Conservation (phyloP, 2,113 vertebrate species). For the Catharus fuscescens region DNA sequence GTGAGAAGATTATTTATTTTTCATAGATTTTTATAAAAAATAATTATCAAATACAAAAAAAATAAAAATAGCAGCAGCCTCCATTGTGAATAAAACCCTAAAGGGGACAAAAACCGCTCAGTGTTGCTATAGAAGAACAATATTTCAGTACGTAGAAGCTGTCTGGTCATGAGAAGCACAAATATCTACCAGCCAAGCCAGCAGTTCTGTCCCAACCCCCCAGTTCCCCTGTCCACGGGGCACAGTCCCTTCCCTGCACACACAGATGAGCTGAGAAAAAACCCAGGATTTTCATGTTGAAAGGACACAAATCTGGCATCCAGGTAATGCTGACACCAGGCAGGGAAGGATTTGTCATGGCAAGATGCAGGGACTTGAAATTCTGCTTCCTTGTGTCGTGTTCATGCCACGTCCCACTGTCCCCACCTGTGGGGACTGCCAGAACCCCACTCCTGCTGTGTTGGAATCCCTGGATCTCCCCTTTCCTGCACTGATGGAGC, state of each 20-base stretch:
- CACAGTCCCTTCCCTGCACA: not conserved
- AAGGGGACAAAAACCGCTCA: slow-evolving; percentile 56
- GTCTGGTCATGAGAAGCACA: slow-evolving; percentile 26
- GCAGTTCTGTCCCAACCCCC: fast-evolving
- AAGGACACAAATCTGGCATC: not conserved
- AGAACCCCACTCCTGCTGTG: not conserved
- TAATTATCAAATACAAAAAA: slow-evolving; percentile 78
- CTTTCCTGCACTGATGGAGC: not conserved
- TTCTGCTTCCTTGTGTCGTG: slow-evolving; percentile 41
- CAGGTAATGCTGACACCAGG: not conserved
- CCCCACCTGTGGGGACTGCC: not conserved
- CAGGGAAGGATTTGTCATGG: not conserved
- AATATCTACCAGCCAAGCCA: not conserved
- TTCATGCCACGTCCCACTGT: not conserved
- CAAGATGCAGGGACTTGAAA: not conserved
- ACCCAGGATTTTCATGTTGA: not conserved
- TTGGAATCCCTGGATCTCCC: not conserved
- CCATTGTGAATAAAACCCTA: slow-evolving; percentile 65
- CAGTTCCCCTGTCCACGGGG: not conserved
- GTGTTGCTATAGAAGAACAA: slow-evolving; percentile 50
- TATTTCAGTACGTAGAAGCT: not conserved
- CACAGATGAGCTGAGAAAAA: not conserved
- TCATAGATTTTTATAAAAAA: slow-evolving; percentile 76
- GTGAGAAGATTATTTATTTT: slow-evolving; percentile 74
- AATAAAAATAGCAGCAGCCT: slow-evolving; percentile 74